These are phyloP conservation scores for Caenorhabditis sp. DNA, from an alignment of 2,888 invertebrate species.

Conservation along the genomic window DNA sequence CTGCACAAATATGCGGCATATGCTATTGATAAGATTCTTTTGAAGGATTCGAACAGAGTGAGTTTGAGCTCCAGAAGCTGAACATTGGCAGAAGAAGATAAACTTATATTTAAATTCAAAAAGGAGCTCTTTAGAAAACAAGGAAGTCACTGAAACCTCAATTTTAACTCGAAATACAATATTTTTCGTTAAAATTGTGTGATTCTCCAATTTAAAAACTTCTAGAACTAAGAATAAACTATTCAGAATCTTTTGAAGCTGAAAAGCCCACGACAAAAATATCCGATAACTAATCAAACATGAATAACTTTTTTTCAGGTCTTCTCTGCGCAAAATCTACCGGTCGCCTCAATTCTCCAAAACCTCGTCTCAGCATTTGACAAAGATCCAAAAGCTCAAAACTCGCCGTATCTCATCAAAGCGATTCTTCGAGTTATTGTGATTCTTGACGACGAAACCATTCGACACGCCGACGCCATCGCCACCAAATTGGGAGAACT, in stretches of 20 bases:
- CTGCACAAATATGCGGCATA: conserved; percentile 90
- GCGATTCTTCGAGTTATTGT: conserved; percentile 74
- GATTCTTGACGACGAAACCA: conserved; percentile 60
- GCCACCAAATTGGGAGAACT: conserved; percentile 53
- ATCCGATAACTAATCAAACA: no score
- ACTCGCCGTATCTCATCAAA: conserved; percentile 98
- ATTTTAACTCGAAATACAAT: no score
- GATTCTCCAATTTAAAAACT: no score
- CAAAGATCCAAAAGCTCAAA: conserved; percentile 77
- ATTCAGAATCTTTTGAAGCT: not conserved
- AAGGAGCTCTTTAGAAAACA: no score
- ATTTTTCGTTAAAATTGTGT: no score
- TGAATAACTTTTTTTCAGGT: conserved; percentile 7
- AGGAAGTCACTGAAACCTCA: no score
- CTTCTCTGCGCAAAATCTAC: conserved; percentile 77
- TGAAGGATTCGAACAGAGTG: conserved; percentile 65
- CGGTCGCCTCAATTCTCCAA: conserved; percentile 80
- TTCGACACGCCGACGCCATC: conserved; percentile 55
- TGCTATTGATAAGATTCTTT: conserved; percentile 86
- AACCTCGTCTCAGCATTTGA: conserved; percentile 83
- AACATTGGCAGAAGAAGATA: no score
- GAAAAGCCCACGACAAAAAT: no score
- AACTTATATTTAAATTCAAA: no score
- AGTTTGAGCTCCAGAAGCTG: no score
- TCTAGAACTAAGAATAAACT: no score